Percentiles rank a stretch among this genome's conserved stretches.
Evolutionary conservation across 2,113 vertebrate species (phyloP).

Genomic region (Heterotilapia buettikoferi): DNA sequence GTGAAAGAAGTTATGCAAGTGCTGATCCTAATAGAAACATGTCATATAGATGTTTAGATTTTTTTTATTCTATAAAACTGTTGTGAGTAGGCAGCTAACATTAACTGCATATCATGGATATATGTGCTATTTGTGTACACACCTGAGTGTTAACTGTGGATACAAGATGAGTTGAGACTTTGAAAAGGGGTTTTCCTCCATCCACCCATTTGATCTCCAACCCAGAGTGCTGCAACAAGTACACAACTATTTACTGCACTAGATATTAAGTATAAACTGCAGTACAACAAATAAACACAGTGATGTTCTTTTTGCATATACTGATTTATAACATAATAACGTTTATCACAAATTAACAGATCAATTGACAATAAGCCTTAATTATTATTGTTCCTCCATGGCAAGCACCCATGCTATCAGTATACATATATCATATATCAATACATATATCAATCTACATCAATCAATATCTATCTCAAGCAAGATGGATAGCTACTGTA

Average conservation of each 20-base stretch:
- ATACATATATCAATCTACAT: background rate
- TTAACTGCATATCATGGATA: background rate
- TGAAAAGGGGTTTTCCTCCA: slow-evolving; percentile 87
- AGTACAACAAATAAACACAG: background rate
- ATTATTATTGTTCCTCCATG: background rate
- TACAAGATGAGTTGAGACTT: slow-evolving; percentile 91
- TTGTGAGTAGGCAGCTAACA: background rate
- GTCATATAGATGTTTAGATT: background rate
- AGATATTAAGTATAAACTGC: background rate
- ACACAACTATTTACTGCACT: background rate
- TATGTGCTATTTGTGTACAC: background rate
- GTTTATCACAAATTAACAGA: background rate
- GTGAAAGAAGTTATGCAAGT: slow-evolving; percentile 96
- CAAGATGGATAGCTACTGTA: background rate
- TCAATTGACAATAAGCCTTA: background rate
- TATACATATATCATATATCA: background rate
- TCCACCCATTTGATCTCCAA: slow-evolving; percentile 96
- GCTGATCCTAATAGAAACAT: slow-evolving; percentile 81
- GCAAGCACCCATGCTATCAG: background rate
- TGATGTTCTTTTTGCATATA: background rate
- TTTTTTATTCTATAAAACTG: background rate
- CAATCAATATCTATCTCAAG: background rate
- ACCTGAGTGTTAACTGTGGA: slow-evolving; percentile 97
- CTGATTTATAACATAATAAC: background rate
- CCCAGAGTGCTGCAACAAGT: slow-evolving; percentile 79